Percentiles rank a stretch among this genome's conserved stretches.
phyloP scores from a whole-genome alignment of 2,888 invertebrate genomes.

The Sycophila texana region DNA sequence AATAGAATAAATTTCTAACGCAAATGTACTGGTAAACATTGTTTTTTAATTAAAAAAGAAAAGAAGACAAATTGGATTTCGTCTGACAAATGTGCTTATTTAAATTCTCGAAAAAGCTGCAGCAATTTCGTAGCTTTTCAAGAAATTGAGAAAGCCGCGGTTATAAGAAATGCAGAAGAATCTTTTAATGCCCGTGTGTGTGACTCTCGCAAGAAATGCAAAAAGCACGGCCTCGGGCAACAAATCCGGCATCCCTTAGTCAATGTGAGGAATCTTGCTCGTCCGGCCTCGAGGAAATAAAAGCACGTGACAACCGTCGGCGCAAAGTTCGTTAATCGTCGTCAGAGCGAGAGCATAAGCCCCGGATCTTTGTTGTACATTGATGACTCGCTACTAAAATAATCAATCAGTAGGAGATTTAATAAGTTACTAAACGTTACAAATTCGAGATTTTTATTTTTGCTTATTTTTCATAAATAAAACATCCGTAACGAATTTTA shows the following conservation, averaged over 20 bases:
- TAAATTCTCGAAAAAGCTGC: neutral
- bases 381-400: constrained; percentile 40
- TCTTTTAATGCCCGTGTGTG: constrained; percentile 25
- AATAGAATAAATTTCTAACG: too few species aligned
- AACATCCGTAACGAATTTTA: too few species aligned
- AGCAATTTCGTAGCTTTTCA: neutral
- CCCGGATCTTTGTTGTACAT: constrained; percentile 16
- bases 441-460: too few species aligned
- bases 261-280: constrained; percentile 41
- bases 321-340: constrained; percentile 37
- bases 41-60: too few species aligned
- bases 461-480: too few species aligned
- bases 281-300: constrained; percentile 26
- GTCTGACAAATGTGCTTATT: too few species aligned
- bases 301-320: constrained; percentile 28
- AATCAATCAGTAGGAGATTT: constrained; percentile 35
- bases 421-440: too few species aligned
- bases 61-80: too few species aligned
- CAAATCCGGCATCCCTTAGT: constrained; percentile 10
- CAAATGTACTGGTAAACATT: too few species aligned
- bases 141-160: constrained; percentile 9
- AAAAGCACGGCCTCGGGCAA: constrained; percentile 14
- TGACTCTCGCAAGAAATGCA: neutral
- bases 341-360: neutral
- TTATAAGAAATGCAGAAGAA: constrained; percentile 22